Evolutionary conservation across 1,140 invertebrate genomes (phyloP), one percentile per base, ranked within the genome.

Genomic region (Metopolophium dirhodum): DNA sequence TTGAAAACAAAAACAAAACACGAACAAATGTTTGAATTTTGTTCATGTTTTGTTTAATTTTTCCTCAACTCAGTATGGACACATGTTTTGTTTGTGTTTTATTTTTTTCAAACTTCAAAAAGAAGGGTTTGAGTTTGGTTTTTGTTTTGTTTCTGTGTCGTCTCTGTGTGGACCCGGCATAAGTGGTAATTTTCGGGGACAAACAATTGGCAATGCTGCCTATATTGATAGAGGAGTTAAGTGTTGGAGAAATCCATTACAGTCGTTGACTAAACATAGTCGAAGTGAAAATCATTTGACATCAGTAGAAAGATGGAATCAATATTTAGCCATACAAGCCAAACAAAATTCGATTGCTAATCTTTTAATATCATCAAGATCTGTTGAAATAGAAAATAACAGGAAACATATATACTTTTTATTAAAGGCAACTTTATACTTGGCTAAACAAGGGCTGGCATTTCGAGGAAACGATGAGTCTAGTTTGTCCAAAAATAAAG

Each of bases 371-470:
- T 61, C 49, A 47, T 37, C 57, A 57, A 35, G 89, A 61, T 20
- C 20, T 47, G 51, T 90, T 90, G 35, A 54, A 90, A 61, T 90
- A 54, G 49, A 54, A 8, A 54, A 90, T 23, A 90, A 90, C 89
- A 47, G 49, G 23, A 51, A 26, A 30, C 89, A 90, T 61, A 37
- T 90, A 54, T 37, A 14, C 26, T 90, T 57, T 61, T 54, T 90
- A 61, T 22, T 90, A 47, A 90, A 57, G 37, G 68, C 45, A 54
- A 61, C 68, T 41, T 49, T 68, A 37, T 92, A 45, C 22, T 82
- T 92, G 57, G 91, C 35, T 45, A 82, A 82, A 77, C 91, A 92
- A 92, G 91, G 68, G 37, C 57, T 83, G 57, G 22, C 91, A 23
- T 92, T 92, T 30, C 35, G 91, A 45, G 61, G 91, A 35, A 51